These are phyloP conservation scores for Karalla daura DNA, from an alignment of 2,797 vertebrate genomes.

Conservation along the genomic window DNA sequence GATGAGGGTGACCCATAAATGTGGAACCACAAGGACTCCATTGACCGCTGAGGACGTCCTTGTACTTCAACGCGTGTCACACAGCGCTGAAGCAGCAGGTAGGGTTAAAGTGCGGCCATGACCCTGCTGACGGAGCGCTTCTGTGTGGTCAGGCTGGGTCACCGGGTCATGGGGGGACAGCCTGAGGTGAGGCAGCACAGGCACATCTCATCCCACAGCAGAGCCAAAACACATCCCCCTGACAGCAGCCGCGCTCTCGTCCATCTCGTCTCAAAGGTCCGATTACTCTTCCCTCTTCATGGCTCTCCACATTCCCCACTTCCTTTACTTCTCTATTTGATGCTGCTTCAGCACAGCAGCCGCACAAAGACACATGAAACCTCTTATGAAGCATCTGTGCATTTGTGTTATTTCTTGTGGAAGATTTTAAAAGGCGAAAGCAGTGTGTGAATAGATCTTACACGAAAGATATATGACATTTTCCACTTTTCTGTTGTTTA, in stretches of 20 bases:
- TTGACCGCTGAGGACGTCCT: conserved; percentile 34
- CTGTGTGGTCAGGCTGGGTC: conserved; percentile 75
- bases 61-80: conserved; percentile 33
- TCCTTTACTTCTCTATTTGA: neutral
- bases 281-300: neutral
- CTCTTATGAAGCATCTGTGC: neutral
- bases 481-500: conserved; percentile 10
- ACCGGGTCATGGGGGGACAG: conserved; percentile 45
- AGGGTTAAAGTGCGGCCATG: conserved; percentile 53
- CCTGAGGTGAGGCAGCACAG: conserved; percentile 50
- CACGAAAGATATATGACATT: neutral
- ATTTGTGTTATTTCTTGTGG: conserved; percentile 13
- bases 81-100: conserved; percentile 15
- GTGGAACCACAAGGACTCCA: conserved; percentile 33
- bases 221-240: conserved; percentile 12
- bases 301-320: neutral
- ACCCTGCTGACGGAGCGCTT: conserved; percentile 69
- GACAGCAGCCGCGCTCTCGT: conserved; percentile 28
- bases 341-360: neutral
- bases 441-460: neutral
- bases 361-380: conserved; percentile 1
- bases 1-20: conserved; percentile 27
- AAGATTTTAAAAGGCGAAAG: conserved; percentile 4
- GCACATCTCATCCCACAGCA: conserved; percentile 32
- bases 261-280: conserved; percentile 10